These are phyloP conservation scores for Acleris laterana DNA, from an alignment of 2,888 invertebrate species.

Conservation along the genomic window DNA sequence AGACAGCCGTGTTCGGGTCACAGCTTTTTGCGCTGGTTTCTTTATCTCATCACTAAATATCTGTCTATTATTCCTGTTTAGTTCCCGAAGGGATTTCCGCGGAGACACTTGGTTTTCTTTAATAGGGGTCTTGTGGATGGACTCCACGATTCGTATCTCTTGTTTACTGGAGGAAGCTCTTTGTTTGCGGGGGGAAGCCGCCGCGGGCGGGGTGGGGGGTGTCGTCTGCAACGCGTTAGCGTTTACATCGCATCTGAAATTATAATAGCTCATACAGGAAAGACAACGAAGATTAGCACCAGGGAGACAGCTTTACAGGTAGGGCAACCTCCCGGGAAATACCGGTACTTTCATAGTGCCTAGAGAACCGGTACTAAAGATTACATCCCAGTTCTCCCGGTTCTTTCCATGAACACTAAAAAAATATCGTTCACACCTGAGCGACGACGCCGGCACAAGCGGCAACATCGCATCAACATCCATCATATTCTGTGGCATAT, in stretches of 20 bases:
- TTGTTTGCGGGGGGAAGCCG: constrained; percentile 4
- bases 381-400: no score
- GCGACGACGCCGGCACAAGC: no score
- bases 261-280: neutral
- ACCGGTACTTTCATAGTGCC: no score
- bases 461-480: no score
- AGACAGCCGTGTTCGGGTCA: neutral
- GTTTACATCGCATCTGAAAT: constrained; percentile 24
- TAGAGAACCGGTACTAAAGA: no score
- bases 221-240: constrained; percentile 10
- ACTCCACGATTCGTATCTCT: neutral
- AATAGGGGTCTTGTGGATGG: neutral
- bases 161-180: constrained; percentile 7
- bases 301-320: no score
- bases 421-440: no score
- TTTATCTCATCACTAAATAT: neutral
- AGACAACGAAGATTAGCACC: no score
- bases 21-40: neutral
- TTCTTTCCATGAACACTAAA: no score
- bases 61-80: neutral
- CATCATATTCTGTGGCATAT: no score
- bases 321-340: no score
- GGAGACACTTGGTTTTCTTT: neutral
- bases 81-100: neutral
- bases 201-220: neutral